A percentile compares a stretch with the other conserved stretches of the same genome.
phyloP scores from a whole-genome alignment of 2,113 vertebrate species.

The Saiga tatarica region DNA sequence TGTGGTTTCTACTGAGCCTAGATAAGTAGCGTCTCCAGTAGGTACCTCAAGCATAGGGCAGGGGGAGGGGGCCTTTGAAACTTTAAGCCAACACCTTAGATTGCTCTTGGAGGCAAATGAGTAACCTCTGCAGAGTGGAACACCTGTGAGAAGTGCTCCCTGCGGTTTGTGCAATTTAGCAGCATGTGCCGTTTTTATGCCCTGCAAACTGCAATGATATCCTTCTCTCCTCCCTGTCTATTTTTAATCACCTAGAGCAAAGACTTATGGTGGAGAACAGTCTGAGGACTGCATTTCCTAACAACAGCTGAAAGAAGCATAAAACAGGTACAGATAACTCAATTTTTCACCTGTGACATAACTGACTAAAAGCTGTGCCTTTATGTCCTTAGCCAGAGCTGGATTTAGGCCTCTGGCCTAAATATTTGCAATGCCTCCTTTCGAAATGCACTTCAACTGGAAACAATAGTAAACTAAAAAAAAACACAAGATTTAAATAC shows the following conservation, averaged over 20 bases:
- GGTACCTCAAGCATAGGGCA: not conserved
- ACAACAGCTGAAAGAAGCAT: slow-evolving; percentile 51
- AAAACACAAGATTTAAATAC: not conserved
- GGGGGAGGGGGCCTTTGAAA: not conserved
- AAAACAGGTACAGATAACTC: slow-evolving; percentile 12
- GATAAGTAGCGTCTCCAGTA: not conserved
- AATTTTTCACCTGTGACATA: slow-evolving; percentile 5
- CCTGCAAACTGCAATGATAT: slow-evolving; percentile 56
- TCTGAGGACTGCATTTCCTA: slow-evolving; percentile 47
- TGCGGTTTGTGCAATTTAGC: slow-evolving; percentile 39
- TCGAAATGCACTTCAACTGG: not conserved
- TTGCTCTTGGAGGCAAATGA: slow-evolving; percentile 25
- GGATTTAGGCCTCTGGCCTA: not conserved
- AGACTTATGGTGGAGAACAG: slow-evolving; percentile 28
- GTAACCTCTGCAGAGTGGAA: slow-evolving; percentile 20
- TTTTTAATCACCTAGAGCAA: slow-evolving; percentile 67
- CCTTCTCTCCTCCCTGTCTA: slow-evolving; percentile 42
- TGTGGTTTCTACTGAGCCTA: not conserved
- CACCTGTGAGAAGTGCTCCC: slow-evolving; percentile 54
- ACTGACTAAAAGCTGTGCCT: not conserved
- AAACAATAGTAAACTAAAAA: not conserved
- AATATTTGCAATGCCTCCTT: not conserved
- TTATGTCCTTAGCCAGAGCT: not conserved
- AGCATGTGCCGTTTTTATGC: slow-evolving; percentile 60
- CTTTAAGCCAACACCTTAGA: not conserved